Conservation (phyloP, 2,797 vertebrate species). For the Danio jaintianensis region DNA sequence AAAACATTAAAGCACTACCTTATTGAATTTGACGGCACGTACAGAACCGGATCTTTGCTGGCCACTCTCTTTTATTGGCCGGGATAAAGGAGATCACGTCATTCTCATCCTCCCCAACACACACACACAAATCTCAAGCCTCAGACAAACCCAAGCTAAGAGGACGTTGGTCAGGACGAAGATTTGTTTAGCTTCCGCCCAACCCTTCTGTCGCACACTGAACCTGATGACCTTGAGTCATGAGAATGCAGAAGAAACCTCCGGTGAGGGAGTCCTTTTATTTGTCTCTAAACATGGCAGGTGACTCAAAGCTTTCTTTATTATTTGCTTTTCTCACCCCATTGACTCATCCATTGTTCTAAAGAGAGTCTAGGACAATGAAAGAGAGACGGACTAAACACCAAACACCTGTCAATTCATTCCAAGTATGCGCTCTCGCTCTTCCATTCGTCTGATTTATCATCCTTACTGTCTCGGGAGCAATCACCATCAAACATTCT, state of each 20-base stretch:
- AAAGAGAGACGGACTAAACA: conserved; percentile 65
- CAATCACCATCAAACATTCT: conserved; percentile 17
- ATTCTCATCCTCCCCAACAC: conserved; percentile 66
- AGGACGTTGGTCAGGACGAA: conserved; percentile 77
- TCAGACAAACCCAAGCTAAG: conserved; percentile 78
- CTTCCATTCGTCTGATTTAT: conserved; percentile 41
- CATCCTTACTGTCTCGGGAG: conserved; percentile 29
- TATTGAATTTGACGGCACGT: conserved; percentile 88
- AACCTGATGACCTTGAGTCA: conserved; percentile 75
- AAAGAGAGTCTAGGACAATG: conserved; percentile 60
- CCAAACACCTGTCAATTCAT: conserved; percentile 70
- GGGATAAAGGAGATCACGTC: conserved; percentile 84
- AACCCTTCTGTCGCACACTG: conserved; percentile 57
- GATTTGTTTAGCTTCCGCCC: conserved; percentile 73
- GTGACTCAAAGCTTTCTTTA: conserved; percentile 71
- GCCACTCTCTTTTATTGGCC: conserved; percentile 87
- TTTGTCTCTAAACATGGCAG: conserved; percentile 76
- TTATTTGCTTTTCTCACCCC: conserved; percentile 52
- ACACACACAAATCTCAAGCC: conserved; percentile 58
- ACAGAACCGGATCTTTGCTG: conserved; percentile 80
- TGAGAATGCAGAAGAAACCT: conserved; percentile 59
- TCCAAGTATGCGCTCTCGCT: conserved; percentile 41
- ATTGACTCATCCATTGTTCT: conserved; percentile 77
- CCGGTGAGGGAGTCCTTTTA: conserved; percentile 67
- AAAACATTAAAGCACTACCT: conserved; percentile 87